Evolutionary conservation across 2,797 vertebrate genomes (phyloP).

Genomic region (Neosilurus mollespiculum): DNA sequence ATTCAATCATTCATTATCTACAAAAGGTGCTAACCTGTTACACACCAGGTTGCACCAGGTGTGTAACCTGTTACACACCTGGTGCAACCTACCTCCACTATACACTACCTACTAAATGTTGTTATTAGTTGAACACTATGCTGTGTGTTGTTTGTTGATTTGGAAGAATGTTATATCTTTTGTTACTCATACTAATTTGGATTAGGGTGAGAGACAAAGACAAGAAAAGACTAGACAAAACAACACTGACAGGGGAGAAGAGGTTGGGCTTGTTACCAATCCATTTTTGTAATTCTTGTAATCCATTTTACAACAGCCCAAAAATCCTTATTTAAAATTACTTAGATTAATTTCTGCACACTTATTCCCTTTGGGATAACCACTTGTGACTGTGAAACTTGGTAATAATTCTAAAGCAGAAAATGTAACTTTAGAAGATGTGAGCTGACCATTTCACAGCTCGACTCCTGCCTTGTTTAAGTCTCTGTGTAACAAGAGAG

Average conservation of each 20-base stretch:
- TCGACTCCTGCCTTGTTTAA: not conserved
- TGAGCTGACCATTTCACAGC: constrained; percentile 1
- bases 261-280: not conserved
- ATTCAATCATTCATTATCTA: not conserved
- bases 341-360: constrained; percentile 3
- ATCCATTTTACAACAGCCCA: constrained; percentile 1
- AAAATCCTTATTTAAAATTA: constrained; percentile 8
- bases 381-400: constrained; percentile 3
- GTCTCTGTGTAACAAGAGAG: not conserved
- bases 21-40: not conserved
- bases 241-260: not conserved
- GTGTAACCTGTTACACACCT: not conserved
- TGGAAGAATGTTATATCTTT: not conserved
- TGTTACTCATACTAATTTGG: not conserved
- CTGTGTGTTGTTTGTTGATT: not conserved
- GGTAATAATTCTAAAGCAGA: constrained; percentile 8
- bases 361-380: not conserved
- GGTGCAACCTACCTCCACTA: not conserved
- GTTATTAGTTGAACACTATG: not conserved
- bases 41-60: too few relatives aligned
- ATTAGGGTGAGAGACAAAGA: constrained; percentile 18
- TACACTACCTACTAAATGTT: not conserved
- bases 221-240: constrained; percentile 20
- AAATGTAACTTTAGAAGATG: constrained; percentile 21
- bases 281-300: constrained; percentile 11